Evolutionary conservation across 2,113 vertebrate genomes (phyloP).

Genomic region (Nerophis ophidion): DNA sequence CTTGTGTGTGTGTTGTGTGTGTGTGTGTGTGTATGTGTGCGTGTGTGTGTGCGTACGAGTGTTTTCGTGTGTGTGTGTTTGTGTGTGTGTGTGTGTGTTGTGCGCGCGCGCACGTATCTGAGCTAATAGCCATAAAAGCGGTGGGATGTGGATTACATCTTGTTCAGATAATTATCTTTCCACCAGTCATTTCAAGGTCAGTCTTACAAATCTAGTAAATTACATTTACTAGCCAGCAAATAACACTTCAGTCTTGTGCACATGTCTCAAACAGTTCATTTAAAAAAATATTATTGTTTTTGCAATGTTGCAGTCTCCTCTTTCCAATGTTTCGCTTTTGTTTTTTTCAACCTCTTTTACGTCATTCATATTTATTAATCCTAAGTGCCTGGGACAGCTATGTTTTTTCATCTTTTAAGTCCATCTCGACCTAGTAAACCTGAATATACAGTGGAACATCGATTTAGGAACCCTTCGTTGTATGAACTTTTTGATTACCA

Average conservation of each 20-base stretch:
- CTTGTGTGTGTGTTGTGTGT: slow-evolving; percentile 8
- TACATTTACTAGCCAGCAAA: slow-evolving; percentile 33
- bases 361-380: background rate
- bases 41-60: background rate
- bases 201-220: slow-evolving; percentile 35
- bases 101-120: slow-evolving; percentile 12
- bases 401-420: background rate
- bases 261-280: slow-evolving; percentile 19
- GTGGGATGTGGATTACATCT: slow-evolving; percentile 50
- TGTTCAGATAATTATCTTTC: slow-evolving; percentile 54
- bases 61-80: slow-evolving; percentile 11
- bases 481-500: too few species aligned
- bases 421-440: background rate
- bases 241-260: slow-evolving; percentile 18
- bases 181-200: slow-evolving; percentile 53
- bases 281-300: slow-evolving; percentile 4
- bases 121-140: slow-evolving; percentile 46
- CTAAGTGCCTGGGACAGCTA: background rate
- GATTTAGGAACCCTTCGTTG: too few species aligned
- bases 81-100: slow-evolving; percentile 5
- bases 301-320: background rate
- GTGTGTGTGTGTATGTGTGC: slow-evolving; percentile 11
- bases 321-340: background rate
- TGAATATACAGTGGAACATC: background rate
- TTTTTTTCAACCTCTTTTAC: background rate